Evolutionary conservation across 2,888 invertebrate genomes (phyloP).

Genomic region (Tetranychus truncatus): DNA sequence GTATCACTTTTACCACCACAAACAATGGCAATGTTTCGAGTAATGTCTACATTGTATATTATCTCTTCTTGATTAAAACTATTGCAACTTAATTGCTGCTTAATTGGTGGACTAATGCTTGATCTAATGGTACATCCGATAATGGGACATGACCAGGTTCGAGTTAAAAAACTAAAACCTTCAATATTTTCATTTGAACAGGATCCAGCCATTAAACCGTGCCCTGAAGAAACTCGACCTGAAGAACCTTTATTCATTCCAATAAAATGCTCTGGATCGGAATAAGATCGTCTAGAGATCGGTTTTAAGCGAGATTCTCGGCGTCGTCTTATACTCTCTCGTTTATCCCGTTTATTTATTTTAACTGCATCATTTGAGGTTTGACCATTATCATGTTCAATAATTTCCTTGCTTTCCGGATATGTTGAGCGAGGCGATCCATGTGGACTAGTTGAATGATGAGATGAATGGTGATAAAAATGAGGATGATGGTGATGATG

Average conservation of each 20-base stretch:
- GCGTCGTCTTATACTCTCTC: slow-evolving; percentile 9
- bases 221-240: background rate
- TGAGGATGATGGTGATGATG: background rate
- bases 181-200: background rate
- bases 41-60: slow-evolving; percentile 10
- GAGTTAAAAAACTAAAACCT: background rate
- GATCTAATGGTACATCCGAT: slow-evolving; percentile 7
- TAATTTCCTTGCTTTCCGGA: background rate
- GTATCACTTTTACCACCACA: slow-evolving; percentile 10
- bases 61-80: slow-evolving; percentile 11
- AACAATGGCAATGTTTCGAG: slow-evolving; percentile 12
- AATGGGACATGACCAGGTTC: slow-evolving; percentile 9
- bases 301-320: slow-evolving; percentile 5
- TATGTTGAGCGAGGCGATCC: background rate
- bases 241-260: background rate
- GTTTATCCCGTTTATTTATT: slow-evolving; percentile 7
- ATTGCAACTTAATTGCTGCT: slow-evolving; percentile 13
- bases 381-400: background rate
- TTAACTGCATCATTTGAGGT: background rate
- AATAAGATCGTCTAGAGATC: slow-evolving; percentile 9
- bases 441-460: background rate
- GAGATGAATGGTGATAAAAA: background rate
- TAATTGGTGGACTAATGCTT: slow-evolving; percentile 9
- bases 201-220: background rate
- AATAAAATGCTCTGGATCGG: slow-evolving; percentile 13